phyloP scores from a whole-genome alignment of 2,797 vertebrate genomes.

The Bucorvus abyssinicus region DNA sequence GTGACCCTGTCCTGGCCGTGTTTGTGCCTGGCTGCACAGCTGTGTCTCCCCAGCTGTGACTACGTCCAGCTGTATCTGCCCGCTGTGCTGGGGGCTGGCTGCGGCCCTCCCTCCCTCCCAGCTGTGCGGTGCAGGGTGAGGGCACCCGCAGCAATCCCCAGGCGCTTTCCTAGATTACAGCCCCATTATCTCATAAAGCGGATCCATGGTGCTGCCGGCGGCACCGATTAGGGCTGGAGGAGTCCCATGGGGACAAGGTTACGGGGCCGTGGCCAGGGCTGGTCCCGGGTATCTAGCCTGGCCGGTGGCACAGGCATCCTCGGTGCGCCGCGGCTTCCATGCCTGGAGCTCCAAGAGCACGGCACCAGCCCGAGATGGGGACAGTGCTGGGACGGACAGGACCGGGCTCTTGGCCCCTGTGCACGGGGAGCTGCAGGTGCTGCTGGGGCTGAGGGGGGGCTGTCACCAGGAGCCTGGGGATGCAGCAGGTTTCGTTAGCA shows the following conservation, averaged over 20 bases:
- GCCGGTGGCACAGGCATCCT: neutral
- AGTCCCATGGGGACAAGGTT: slow-evolving; percentile 65
- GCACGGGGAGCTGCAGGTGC: accelerated
- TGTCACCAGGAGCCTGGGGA: neutral
- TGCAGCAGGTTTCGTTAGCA: neutral
- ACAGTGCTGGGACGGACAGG: accelerated
- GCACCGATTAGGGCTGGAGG: neutral
- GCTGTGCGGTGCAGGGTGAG: neutral
- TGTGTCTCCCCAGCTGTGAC: accelerated
- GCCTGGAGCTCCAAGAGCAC: neutral
- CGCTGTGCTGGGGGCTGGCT: accelerated
- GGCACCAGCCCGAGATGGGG: neutral
- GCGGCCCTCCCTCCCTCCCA: neutral
- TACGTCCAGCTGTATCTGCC: neutral
- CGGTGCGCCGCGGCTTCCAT: accelerated
- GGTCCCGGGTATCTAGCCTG: accelerated
- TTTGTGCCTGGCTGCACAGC: accelerated
- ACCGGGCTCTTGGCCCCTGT: neutral
- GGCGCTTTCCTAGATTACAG: slow-evolving; percentile 58
- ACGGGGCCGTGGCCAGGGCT: neutral
- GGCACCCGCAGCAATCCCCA: neutral
- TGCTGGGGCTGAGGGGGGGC: neutral
- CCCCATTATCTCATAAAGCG: slow-evolving; percentile 59
- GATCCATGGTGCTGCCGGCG: neutral
- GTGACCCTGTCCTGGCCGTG: accelerated